A percentile compares a stretch with the other conserved stretches of the same genome.
phyloP scores from a whole-genome alignment of 2,113 vertebrate species.

The Gasterosteus nipponicus region DNA sequence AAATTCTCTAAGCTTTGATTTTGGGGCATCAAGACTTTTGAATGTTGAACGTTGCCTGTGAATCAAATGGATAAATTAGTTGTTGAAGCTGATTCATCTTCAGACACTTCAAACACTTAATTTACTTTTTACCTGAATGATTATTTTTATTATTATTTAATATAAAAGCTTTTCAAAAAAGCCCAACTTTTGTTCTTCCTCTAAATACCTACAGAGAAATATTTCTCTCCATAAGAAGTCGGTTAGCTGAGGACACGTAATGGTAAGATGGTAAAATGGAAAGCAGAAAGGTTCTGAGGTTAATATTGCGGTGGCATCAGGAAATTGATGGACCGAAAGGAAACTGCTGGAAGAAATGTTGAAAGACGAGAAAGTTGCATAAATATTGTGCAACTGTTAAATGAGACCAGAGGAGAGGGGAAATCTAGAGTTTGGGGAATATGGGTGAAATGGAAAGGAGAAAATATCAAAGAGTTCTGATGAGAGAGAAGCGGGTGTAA shows the following conservation, averaged over 20 bases:
- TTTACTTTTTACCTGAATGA: not conserved
- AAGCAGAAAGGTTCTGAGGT: conserved; percentile 1
- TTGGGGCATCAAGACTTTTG: not conserved
- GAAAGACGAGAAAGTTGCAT: not conserved
- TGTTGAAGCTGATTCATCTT: not conserved
- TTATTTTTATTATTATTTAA: not conserved
- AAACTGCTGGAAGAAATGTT: not conserved
- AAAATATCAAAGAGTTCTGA: not conserved
- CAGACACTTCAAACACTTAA: not conserved
- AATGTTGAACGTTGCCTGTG: not conserved
- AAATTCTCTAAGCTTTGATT: not conserved
- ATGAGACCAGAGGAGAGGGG: not conserved
- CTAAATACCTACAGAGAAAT: not conserved
- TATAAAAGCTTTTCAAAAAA: not conserved
- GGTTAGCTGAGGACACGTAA: not conserved
- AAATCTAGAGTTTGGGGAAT: not conserved
- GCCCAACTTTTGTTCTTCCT: not conserved
- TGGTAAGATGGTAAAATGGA: not conserved
- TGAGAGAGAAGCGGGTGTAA: not conserved
- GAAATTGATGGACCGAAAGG: not conserved
- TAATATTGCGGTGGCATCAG: not conserved
- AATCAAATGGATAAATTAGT: not conserved
- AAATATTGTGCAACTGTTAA: not conserved
- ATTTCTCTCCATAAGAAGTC: not conserved
- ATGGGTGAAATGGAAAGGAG: conserved; percentile 18